Evolutionary conservation across 2,113 vertebrate genomes (phyloP), one percentile per base, ranked within the genome.

Genomic region (Orthonyx spaldingii): DNA sequence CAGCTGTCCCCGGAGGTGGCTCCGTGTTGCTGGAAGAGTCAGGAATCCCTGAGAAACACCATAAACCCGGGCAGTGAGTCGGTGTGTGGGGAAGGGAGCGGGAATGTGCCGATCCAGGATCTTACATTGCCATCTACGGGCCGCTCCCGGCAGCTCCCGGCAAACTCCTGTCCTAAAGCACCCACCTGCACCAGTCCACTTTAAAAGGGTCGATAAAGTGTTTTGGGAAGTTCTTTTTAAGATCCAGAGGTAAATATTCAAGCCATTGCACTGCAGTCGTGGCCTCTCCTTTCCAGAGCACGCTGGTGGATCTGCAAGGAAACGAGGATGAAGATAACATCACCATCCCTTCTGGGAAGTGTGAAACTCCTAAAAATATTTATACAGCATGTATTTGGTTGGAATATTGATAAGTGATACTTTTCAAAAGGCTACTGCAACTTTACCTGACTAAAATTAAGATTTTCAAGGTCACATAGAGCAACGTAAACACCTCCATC

Each of bases 51-150:
- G 69, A 17, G 65, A 26, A 57, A 21, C n/a, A 0, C 6, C 28
- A 0, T 3, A 28, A 42, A 24, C 2, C 6, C 64, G 32, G 41
- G 10, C 1, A 2, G 49, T 4, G 56, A 17, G 41, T 3, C 33
- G 3, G 4, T 2, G 27, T 3, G 12, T 3, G 42, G 47, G 53
- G 21, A 10, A 20, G 4, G 28, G 46, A 47, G 50, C 2, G 1
- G 42, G 35, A 11, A 23, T 0, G 5, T 0, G 30, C 46, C 42
- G 3, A 60, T 87, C 17, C 42, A 3, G 91, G 39, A 94, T 94
- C 96, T 30, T 32, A 60, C 56, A 94, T 92, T 94, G 95, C 97
- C 97, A 96, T 13, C 97, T 97, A 53, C 15, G 72, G 97, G 93
- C 87, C 2, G 11, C 64, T 86, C n/a, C 69, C 10, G 39, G 89